Evolutionary conservation across 2,888 invertebrate genomes (phyloP), one percentile per base, ranked within the genome.

Genomic region (Empis livida): DNA sequence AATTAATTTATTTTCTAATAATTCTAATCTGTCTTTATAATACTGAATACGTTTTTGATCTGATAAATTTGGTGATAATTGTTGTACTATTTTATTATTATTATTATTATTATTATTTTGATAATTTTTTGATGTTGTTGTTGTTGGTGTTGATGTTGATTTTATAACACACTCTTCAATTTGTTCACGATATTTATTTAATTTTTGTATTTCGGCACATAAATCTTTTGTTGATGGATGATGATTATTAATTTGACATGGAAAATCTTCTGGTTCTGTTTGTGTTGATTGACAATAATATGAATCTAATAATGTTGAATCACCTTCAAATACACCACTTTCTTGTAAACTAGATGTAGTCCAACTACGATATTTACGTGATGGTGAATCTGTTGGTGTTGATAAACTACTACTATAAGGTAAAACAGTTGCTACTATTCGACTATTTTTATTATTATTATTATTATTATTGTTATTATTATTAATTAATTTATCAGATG

Each of bases 321-420:
- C 74, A 42, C 73, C 79, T 58, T 81, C 83, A 58, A 83, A 84
- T 54, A 84, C 83, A 23, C 84, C 84, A 57, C 83, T 83, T 59
- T 84, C 84, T 59, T 82, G 82, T 27, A 84, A 69, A 57, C 79
- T 71, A 57, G 71, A 76, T 53, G 63, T 61, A 46, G 65, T 62
- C 65, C 66, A 67, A 45, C 51, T 52, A 23, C 54, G 44, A 9
- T 47, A 52, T 10, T 54, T 53, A 16, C 57, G 55, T 31, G 58
- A 57, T 45, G 62, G 63, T 40, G 59, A 61, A 38, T 63, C 74
- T 70, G 63, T 71, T 66, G 53, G 73, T 68, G 63, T 74, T 67
- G 42, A 53, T 44, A 54, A 72, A 13, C n/a, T 35, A 70, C 60
- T 68, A 52, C 55, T 70, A 56, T 79, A 79, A 40, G 79, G 83